phyloP scores from a whole-genome alignment of 2,797 vertebrate genomes.

The Hoplostethus mediterraneus region DNA sequence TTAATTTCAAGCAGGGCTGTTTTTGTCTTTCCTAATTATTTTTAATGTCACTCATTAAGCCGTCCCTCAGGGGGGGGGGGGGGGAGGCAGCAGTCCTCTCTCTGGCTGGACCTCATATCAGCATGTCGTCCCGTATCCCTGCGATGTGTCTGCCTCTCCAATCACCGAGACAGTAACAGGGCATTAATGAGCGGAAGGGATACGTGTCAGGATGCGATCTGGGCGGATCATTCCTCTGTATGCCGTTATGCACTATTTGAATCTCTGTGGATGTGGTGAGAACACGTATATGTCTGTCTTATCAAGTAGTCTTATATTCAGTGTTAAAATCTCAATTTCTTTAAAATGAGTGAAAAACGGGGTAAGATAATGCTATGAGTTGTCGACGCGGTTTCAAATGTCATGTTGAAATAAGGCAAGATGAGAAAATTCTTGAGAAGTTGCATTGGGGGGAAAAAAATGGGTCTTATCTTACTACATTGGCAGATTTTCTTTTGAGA shows the following conservation, averaged over 20 bases:
- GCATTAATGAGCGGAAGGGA: constrained; percentile 61
- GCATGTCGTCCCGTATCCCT: constrained; percentile 70
- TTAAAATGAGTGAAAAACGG: too few relatives aligned
- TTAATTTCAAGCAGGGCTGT: constrained; percentile 73
- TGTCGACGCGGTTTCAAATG: too few relatives aligned
- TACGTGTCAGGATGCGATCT: constrained; percentile 18
- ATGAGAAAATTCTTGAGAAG: too few relatives aligned
- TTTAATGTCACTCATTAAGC: constrained; percentile 80
- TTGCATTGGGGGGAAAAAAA: too few relatives aligned
- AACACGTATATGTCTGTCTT: background rate
- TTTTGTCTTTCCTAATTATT: constrained; percentile 82
- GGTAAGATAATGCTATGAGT: too few relatives aligned
- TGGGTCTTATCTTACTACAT: too few relatives aligned
- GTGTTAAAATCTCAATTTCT: too few relatives aligned
- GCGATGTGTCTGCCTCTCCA: constrained; percentile 66
- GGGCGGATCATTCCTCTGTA: constrained; percentile 8
- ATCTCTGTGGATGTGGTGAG: constrained; percentile 1
- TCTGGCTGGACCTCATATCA: constrained; percentile 75
- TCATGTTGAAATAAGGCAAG: too few relatives aligned
- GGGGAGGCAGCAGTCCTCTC: constrained; percentile 52
- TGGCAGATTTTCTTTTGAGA: too few relatives aligned
- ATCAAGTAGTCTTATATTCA: too few relatives aligned
- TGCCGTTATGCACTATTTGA: constrained; percentile 24
- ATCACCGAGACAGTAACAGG: constrained; percentile 61
- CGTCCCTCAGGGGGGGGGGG: constrained; percentile 60